Percentiles rank a stretch among this genome's conserved stretches.
phyloP scores from a whole-genome alignment of 2,888 invertebrate species.

The Heteropelma amictum region DNA sequence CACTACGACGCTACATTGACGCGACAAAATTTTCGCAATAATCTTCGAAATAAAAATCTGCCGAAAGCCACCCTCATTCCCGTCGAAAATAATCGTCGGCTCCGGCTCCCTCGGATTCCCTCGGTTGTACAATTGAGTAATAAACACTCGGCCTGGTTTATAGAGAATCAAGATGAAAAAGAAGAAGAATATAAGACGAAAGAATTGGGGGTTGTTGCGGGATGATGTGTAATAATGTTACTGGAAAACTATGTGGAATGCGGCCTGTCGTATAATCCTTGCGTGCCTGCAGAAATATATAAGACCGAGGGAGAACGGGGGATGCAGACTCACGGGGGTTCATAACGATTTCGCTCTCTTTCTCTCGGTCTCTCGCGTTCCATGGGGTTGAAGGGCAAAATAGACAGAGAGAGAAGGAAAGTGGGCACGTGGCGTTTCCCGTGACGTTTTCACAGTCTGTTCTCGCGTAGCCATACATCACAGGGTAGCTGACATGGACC shows the following conservation, averaged over 20 bases:
- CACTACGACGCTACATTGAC: too few species aligned
- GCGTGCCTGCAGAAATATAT: not conserved
- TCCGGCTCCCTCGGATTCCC: too few species aligned
- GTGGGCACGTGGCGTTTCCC: conserved; percentile 73
- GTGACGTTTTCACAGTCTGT: conserved; percentile 55
- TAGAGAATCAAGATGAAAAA: conserved; percentile 4
- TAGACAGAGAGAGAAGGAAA: conserved; percentile 58
- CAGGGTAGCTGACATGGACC: conserved; percentile 67
- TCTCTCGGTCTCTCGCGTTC: too few species aligned
- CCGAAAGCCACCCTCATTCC: too few species aligned
- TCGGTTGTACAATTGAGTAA: too few species aligned
- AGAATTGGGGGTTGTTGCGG: conserved; percentile 13
- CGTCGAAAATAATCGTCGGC: too few species aligned
- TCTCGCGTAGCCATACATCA: conserved; percentile 70
- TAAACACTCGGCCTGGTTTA: not conserved
- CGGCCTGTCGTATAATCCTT: conserved; percentile 51
- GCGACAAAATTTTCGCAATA: too few species aligned
- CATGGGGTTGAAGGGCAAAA: conserved; percentile 8
- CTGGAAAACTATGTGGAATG: conserved; percentile 51
- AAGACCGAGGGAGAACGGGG: not conserved
- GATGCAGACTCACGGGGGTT: conserved; percentile 9
- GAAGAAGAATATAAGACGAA: not conserved
- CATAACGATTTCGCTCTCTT: conserved; percentile 2
- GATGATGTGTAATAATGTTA: conserved; percentile 35
- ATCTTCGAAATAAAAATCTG: too few species aligned